Base-by-base conservation (phyloP, 2,113 vertebrate species). In the Sapayoa aenigma region DNA sequence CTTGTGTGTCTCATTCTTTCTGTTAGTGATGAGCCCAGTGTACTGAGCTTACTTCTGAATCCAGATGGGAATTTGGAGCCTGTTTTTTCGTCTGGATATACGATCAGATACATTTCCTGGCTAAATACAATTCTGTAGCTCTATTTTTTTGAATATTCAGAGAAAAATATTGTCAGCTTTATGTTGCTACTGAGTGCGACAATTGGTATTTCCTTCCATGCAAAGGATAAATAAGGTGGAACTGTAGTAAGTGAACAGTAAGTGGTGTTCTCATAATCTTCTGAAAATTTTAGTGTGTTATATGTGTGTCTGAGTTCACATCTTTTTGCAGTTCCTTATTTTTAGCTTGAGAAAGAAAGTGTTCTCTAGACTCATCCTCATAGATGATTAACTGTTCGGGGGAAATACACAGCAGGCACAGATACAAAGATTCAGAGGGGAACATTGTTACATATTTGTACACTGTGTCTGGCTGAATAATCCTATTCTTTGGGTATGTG, bases 1-100 rank as follows among this genome's bases (percentile, higher is more conserved):
- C 31, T 60, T 84, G 19, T 78, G 35, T 23, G 7, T 83, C 39
- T 95, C 81, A 93, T 95, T 93, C 77, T 92, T 97, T 97, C 95
- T 91, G 83, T 74, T 77, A 92, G 50, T 30, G 71, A 93, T 74
- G 79, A 94, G 47, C 60, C 46, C 3, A 60, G 85, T 18, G 52
- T 73, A 47, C 42, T 72, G 87, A 91, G 67, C 82, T 91, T 66
- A 28, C 78, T 90, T 72, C 81, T 68, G 37, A 79, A 50, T 87
- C 63, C 71, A 86, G 68, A 84, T 72, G 82, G 53, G 42, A 67
- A 63, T 84, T 77, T 93, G 69, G 53, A 89, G 53, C 47, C 31
- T 76, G 28, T 20, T 56, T 87, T 96, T 88, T 84, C 33, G 39
- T 87, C 56, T 93, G 39, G 31, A 23, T 50, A 59, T 11, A 31